These are phyloP conservation scores for Trissolcus brochymenae DNA, from an alignment of 2,888 invertebrate species.

Conservation along the genomic window DNA sequence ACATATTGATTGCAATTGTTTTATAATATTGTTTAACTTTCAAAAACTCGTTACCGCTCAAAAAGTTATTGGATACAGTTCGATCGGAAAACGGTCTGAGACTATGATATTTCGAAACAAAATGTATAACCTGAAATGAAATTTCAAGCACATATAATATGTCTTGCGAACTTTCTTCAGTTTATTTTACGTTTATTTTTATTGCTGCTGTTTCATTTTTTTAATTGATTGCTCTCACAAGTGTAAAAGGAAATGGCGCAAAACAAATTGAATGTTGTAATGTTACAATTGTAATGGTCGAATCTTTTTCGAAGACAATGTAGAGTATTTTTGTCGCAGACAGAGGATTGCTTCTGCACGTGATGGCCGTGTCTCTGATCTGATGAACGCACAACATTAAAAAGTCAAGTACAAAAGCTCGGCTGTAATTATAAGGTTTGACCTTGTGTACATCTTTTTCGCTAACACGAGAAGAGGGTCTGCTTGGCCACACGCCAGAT, in stretches of 20 bases:
- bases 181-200: neutral
- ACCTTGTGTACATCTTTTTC: slow-evolving; percentile 50
- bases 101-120: slow-evolving; percentile 3
- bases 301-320: too few species aligned
- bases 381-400: slow-evolving; percentile 10
- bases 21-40: slow-evolving; percentile 2
- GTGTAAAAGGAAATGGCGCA: too few species aligned
- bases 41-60: neutral
- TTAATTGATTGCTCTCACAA: too few species aligned
- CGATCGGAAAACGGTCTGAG: neutral
- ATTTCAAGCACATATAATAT: neutral
- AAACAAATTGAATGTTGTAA: too few species aligned
- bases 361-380: slow-evolving; percentile 15
- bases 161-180: neutral
- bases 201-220: neutral
- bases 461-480: slow-evolving; percentile 39
- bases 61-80: neutral
- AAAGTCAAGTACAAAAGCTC: slow-evolving; percentile 4
- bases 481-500: slow-evolving; percentile 48
- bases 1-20: slow-evolving; percentile 15
- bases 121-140: neutral
- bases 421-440: slow-evolving; percentile 33
- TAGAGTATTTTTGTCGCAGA: too few species aligned
- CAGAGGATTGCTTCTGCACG: neutral
- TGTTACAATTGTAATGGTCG: too few species aligned